Percentiles rank a stretch among this genome's conserved stretches.
Evolutionary conservation across 2,888 invertebrate species (phyloP).

Genomic region (Eilema griseolum): DNA sequence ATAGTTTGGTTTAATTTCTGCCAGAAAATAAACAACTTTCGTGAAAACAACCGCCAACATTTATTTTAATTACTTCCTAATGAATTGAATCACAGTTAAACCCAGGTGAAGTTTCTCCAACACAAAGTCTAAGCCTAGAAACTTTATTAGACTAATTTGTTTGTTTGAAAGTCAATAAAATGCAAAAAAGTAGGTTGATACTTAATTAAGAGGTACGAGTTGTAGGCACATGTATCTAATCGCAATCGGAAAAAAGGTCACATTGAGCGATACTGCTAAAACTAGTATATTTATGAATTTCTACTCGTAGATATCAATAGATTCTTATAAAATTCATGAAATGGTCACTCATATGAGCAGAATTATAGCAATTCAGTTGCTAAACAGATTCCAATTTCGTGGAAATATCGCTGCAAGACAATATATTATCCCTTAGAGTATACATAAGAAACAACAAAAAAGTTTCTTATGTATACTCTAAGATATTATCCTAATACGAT

Average conservation of each 20-base stretch:
- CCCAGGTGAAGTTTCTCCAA: neutral
- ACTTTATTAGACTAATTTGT: neutral
- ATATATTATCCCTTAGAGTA: too few species aligned
- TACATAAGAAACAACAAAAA: too few species aligned
- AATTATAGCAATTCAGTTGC: too few species aligned
- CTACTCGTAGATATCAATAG: too few species aligned
- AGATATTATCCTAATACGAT: too few species aligned
- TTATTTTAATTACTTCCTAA: neutral
- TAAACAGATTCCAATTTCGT: too few species aligned
- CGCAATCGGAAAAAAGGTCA: neutral
- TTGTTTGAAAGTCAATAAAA: neutral
- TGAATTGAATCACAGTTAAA: neutral
- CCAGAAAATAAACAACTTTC: neutral
- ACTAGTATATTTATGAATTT: too few species aligned
- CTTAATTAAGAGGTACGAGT: neutral
- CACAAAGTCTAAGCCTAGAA: neutral
- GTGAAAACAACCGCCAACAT: neutral
- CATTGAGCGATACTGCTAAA: too few species aligned
- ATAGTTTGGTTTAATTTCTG: neutral
- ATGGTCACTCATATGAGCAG: too few species aligned
- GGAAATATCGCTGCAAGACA: too few species aligned
- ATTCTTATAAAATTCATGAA: too few species aligned
- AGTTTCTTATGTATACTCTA: too few species aligned
- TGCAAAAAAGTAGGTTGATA: neutral
- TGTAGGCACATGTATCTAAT: neutral